These are phyloP conservation scores for Propithecus perrieri DNA, from an alignment of 2,797 vertebrate species.

Conservation along the genomic window DNA sequence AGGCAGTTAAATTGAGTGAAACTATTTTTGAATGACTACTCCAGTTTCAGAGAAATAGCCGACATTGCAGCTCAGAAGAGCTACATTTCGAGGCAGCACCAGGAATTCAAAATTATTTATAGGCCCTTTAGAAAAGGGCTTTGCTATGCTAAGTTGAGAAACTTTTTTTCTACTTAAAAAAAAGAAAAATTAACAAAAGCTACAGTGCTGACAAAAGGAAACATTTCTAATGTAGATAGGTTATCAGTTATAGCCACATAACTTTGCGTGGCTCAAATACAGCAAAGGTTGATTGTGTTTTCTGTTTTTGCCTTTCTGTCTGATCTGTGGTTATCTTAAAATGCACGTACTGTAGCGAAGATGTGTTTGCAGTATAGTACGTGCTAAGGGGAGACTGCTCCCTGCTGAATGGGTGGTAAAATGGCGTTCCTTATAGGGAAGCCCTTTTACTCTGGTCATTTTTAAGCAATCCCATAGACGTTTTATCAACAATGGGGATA, in stretches of 20 bases:
- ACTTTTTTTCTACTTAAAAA: slow-evolving; percentile 36
- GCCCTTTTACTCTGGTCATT: neutral
- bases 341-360: neutral
- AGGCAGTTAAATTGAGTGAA: slow-evolving; percentile 86
- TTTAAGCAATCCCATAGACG: neutral
- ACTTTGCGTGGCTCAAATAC: slow-evolving; percentile 51
- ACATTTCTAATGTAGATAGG: slow-evolving; percentile 64
- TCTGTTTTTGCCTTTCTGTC: slow-evolving; percentile 48
- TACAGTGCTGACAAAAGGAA: slow-evolving; percentile 58
- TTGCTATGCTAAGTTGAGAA: slow-evolving; percentile 71
- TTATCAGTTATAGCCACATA: slow-evolving; percentile 71
- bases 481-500: neutral
- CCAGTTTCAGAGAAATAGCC: slow-evolving; percentile 77
- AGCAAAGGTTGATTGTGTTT: slow-evolving; percentile 41
- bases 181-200: slow-evolving; percentile 56
- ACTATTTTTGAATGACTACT: slow-evolving; percentile 84
- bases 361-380: neutral
- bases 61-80: slow-evolving; percentile 78
- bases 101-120: slow-evolving; percentile 78
- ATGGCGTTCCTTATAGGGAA: neutral
- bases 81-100: slow-evolving; percentile 69
- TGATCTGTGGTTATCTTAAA: slow-evolving; percentile 40
- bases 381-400: neutral
- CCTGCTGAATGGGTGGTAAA: neutral
- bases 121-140: slow-evolving; percentile 73